These are phyloP conservation scores for Syngnathus typhle DNA, from an alignment of 2,113 vertebrate genomes.

Conservation along the genomic window DNA sequence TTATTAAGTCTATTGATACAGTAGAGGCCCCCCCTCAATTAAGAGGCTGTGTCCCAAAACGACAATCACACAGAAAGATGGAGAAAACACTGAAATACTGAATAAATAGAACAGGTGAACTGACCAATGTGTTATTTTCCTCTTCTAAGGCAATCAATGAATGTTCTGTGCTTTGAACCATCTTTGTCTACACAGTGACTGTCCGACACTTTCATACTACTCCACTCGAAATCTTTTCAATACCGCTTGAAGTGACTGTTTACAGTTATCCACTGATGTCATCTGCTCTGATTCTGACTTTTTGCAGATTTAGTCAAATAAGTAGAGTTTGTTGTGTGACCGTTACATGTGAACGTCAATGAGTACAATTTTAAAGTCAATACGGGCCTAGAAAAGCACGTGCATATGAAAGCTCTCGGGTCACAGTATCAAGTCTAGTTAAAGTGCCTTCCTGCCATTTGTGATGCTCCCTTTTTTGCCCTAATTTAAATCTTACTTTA, in stretches of 20 bases:
- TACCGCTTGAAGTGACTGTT: neutral
- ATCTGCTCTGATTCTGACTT: neutral
- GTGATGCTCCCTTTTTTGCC: constrained; percentile 29
- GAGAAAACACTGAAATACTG: constrained; percentile 32
- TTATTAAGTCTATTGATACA: constrained; percentile 50
- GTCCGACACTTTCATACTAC: constrained; percentile 30
- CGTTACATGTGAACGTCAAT: neutral
- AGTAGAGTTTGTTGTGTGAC: neutral
- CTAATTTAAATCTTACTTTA: constrained; percentile 20
- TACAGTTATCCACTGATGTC: constrained; percentile 1
- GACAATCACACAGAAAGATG: constrained; percentile 34
- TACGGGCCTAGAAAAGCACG: constrained; percentile 10
- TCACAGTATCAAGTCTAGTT: constrained; percentile 30
- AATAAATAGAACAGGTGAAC: constrained; percentile 23
- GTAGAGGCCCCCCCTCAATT: constrained; percentile 34
- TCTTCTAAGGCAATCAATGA: constrained; percentile 29
- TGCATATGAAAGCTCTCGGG: neutral
- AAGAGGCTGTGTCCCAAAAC: constrained; percentile 35
- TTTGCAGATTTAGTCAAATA: neutral
- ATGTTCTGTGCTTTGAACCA: constrained; percentile 32
- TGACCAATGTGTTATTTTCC: constrained; percentile 22
- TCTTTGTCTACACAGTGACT: constrained; percentile 31
- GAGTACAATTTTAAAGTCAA: constrained; percentile 1
- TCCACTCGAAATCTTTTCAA: constrained; percentile 10
- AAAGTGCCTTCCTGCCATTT: constrained; percentile 52